Percentiles rank a stretch among this genome's conserved stretches.
Evolutionary conservation across 2,797 vertebrate genomes (phyloP).

Genomic region (Lycodopsis pacificus): DNA sequence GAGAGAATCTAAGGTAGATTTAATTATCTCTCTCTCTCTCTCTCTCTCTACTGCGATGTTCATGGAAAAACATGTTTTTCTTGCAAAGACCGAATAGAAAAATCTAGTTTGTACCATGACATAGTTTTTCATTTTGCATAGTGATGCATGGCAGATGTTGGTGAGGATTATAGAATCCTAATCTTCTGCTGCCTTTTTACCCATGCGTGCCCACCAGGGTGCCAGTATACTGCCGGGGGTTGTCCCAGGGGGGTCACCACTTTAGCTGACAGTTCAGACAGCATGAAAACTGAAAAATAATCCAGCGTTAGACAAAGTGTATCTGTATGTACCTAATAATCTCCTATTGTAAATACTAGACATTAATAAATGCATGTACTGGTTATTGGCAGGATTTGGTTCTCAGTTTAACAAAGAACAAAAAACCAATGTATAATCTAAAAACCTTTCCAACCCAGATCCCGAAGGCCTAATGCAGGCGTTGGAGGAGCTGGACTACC

Average conservation of each 20-base stretch:
- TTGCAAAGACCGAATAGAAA: conserved; percentile 10
- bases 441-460: conserved; percentile 72
- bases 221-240: conserved; percentile 21
- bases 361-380: background rate
- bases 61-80: conserved; percentile 28
- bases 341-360: conserved; percentile 15
- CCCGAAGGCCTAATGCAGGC: conserved; percentile 92
- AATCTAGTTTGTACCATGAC: conserved; percentile 34
- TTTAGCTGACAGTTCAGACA: conserved; percentile 39
- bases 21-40: conserved; percentile 1
- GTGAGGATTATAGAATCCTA: conserved; percentile 68
- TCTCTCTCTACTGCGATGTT: background rate
- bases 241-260: conserved; percentile 41
- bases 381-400: background rate
- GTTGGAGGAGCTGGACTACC: conserved; percentile 92
- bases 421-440: background rate
- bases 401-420: background rate
- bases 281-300: conserved; percentile 25
- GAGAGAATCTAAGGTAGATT: conserved; percentile 14
- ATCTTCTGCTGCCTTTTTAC: conserved; percentile 64
- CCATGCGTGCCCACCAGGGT: conserved; percentile 39
- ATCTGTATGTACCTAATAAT: conserved; percentile 50
- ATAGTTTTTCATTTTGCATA: conserved; percentile 45
- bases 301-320: conserved; percentile 14
- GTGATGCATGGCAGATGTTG: conserved; percentile 67